Base-by-base conservation (phyloP, 2,797 vertebrate species). In the Chelidonichthys spinosus region DNA sequence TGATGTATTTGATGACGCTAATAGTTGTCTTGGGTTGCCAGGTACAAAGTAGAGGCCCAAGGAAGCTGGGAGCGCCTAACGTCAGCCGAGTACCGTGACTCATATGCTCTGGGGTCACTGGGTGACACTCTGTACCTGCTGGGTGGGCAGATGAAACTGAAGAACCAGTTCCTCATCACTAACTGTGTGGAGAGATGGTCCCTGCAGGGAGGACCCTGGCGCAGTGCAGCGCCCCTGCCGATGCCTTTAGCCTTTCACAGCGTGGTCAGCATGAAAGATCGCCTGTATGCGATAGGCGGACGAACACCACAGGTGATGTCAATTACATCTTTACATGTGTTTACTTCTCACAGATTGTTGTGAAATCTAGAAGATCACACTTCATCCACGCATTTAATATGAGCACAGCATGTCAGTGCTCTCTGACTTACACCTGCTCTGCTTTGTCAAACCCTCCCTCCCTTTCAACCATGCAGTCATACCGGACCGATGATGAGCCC, bases 121-220 rank as follows among this genome's bases (percentile, higher is more conserved):
- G 94, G 89, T 0, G 95, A 95, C 0, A 95, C 96, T 39, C 87
- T 99, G 50, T 99, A 98, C 63, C 79, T 99, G 15, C 89, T 98
- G 66, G 98, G 98, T 63, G 98, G 98, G 39, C 96, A 97, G 89
- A 99, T 98, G 97, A 99, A 96, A 90, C 89, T 96, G 81, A 99
- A 99, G 90, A 96, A 96, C 74, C 95, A 97, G 80, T 96, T 96
- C 47, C 90, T 96, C 55, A 95, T 99, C 78, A 99, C 97, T 43
- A 99, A 99, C 89, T 95, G 92, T 50, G 97, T 99, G 76, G 96
- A 97, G 76, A 96, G 95, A 54, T 99, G 96, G 88, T 96, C 94
- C 50, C 84, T 96, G 82, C 95, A 97, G 36, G 93, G 89, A 2
- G 96, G 96, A 70, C 94, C 86, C 11, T 99, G 98, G 98, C 95